A percentile compares a stretch with the other conserved stretches of the same genome.
Conservation (phyloP, 2,797 vertebrate genomes). For the Chelon labrosus region DNA sequence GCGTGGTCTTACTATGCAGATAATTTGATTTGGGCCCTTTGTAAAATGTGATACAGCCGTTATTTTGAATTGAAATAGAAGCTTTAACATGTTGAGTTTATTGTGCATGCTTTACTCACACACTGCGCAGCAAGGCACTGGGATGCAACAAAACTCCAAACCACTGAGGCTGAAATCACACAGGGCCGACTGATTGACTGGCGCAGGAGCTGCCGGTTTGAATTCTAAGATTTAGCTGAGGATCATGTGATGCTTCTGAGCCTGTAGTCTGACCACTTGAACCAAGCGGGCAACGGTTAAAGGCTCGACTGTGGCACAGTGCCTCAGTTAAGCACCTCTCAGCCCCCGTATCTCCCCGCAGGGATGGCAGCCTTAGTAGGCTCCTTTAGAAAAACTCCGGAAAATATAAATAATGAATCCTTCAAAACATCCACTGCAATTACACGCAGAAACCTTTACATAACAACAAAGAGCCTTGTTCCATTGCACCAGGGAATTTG, state of each 20-base stretch:
- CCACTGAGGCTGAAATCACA: slow-evolving; percentile 84
- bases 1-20: slow-evolving; percentile 57
- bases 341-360: slow-evolving; percentile 56
- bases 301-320: slow-evolving; percentile 62
- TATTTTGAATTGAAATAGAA: slow-evolving; percentile 11
- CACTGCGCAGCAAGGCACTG: slow-evolving; percentile 60
- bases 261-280: slow-evolving; percentile 63
- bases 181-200: slow-evolving; percentile 77
- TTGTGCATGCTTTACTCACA: slow-evolving; percentile 55
- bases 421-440: slow-evolving; percentile 82
- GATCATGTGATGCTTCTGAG: slow-evolving; percentile 52
- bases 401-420: slow-evolving; percentile 84
- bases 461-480: slow-evolving; percentile 85
- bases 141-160: slow-evolving; percentile 69
- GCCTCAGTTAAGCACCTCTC: slow-evolving; percentile 75
- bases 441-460: slow-evolving; percentile 82
- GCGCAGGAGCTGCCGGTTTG: slow-evolving; percentile 53
- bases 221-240: slow-evolving; percentile 66
- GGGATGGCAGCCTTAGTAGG: slow-evolving; percentile 56
- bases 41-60: slow-evolving; percentile 11
- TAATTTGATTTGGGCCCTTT: slow-evolving; percentile 29
- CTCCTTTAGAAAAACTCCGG: slow-evolving; percentile 71
- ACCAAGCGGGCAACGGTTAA: slow-evolving; percentile 58
- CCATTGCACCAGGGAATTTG: slow-evolving; percentile 81
- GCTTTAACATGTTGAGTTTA: slow-evolving; percentile 31